Percentiles rank a stretch among this genome's conserved stretches.
Conservation (phyloP, 2,113 vertebrate species). For the Erpornis zantholeuca region DNA sequence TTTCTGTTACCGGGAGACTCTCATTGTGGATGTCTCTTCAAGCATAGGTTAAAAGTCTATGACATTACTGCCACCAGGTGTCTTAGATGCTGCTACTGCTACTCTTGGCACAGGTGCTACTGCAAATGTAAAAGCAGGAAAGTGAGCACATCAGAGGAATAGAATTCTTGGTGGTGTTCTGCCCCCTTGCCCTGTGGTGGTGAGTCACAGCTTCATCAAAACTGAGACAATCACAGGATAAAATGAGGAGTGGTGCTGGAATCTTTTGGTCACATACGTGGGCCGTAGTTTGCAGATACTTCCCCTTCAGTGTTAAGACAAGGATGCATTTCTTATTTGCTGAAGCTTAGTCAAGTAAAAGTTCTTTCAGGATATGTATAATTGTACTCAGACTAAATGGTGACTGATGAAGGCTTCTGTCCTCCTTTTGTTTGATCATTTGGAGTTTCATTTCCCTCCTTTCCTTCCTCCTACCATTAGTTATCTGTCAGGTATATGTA, state of each 20-base stretch:
- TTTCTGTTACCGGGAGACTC: background rate
- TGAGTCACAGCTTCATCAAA: background rate
- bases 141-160: background rate
- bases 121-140: background rate
- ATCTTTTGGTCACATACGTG: background rate
- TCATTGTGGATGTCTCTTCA: background rate
- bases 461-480: background rate
- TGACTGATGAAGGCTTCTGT: background rate
- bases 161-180: background rate
- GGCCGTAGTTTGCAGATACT: background rate
- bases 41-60: background rate
- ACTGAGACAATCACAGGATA: background rate
- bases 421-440: background rate
- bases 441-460: background rate
- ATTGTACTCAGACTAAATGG: background rate
- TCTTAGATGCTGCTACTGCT: background rate
- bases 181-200: background rate
- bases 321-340: background rate
- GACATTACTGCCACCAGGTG: conserved; percentile 51
- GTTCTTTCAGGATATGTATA: background rate
- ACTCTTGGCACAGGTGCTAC: background rate
- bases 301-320: background rate
- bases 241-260: background rate
- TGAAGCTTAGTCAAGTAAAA: background rate
- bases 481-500: background rate